A percentile compares a stretch with the other conserved stretches of the same genome.
Conservation (phyloP, 1,140 invertebrate species). For the Zeugodacus cucurbitae region DNA sequence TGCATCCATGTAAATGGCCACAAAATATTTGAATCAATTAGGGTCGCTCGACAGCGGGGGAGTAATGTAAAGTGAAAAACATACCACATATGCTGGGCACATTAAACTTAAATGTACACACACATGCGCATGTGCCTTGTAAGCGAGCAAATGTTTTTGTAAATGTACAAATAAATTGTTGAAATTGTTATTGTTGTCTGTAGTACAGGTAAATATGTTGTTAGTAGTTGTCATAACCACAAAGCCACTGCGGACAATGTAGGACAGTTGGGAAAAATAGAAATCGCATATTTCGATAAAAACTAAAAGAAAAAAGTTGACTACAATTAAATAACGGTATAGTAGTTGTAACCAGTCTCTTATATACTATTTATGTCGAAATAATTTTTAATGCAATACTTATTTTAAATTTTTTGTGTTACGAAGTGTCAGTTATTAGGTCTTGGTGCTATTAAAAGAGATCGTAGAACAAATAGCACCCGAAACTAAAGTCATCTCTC, state of each 20-base stretch:
- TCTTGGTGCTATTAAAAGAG: too few species aligned
- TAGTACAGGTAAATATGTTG: background rate
- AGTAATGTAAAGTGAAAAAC: background rate
- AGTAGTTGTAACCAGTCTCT: background rate
- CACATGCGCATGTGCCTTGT: background rate
- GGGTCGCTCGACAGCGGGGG: background rate
- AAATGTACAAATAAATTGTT: background rate
- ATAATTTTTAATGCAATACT: too few species aligned
- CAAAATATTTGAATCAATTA: slow-evolving; percentile 3
- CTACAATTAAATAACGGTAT: background rate
- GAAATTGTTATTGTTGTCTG: background rate
- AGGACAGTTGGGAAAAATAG: background rate
- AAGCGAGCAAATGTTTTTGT: background rate
- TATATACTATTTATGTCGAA: too few species aligned
- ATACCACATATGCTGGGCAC: background rate
- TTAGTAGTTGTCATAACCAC: slow-evolving; percentile 28
- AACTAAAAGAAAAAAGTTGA: background rate
- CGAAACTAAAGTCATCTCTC: too few species aligned
- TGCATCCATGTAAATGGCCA: background rate
- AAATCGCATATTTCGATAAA: background rate
- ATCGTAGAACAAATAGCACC: too few species aligned
- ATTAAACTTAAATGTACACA: background rate
- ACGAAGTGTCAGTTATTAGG: too few species aligned
- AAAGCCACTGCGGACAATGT: slow-evolving; percentile 26
- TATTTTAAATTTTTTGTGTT: too few species aligned